Percentiles rank a stretch among this genome's conserved stretches.
Conservation (phyloP, 2,888 invertebrate species). For the Drosophila parthenogenetica region DNA sequence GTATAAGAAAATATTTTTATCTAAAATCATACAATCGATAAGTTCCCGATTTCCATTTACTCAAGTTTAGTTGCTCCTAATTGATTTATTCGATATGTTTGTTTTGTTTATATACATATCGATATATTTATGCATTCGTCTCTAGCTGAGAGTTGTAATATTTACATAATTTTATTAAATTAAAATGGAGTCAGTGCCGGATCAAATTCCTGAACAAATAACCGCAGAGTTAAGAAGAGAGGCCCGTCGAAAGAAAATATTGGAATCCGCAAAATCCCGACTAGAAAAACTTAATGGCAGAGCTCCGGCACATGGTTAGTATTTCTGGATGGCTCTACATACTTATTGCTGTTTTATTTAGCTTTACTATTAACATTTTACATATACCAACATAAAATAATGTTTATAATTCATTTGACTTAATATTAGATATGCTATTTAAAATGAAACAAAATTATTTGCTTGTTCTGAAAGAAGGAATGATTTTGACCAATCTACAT, state of each 20-base stretch:
- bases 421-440: no score
- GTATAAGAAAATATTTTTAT: not conserved
- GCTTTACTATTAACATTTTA: no score
- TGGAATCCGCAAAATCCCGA: constrained; percentile 44
- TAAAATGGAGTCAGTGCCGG: constrained; percentile 23
- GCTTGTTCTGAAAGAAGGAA: no score
- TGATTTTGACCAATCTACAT: no score
- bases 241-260: constrained; percentile 39
- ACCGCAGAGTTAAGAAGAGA: constrained; percentile 34
- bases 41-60: not conserved
- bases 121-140: not conserved
- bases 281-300: constrained; percentile 47
- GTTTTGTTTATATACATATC: not conserved
- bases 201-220: constrained; percentile 8
- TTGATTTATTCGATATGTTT: not conserved
- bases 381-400: no score
- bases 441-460: not conserved
- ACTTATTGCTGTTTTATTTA: not conserved
- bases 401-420: no score
- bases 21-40: not conserved
- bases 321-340: not conserved
- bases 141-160: not conserved
- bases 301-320: constrained; percentile 6
- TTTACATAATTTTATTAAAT: constrained; percentile 14
- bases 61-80: not conserved